Percentiles rank a stretch among this genome's conserved stretches.
phyloP scores from a whole-genome alignment of 1,140 invertebrate genomes.

The Chymomyza costata region DNA sequence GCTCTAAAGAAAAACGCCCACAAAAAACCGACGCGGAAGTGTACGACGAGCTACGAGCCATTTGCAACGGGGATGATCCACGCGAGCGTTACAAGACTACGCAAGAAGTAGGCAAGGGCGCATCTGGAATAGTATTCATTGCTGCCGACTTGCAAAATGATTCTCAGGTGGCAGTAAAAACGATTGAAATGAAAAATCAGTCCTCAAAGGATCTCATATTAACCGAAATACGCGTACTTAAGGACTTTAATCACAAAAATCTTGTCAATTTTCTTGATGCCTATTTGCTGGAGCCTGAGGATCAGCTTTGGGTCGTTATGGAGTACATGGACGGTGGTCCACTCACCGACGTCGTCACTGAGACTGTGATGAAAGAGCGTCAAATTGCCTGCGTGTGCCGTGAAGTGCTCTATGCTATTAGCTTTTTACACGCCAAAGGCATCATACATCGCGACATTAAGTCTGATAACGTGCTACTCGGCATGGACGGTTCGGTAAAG shows the following conservation, averaged over 20 bases:
- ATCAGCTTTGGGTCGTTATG: constrained; percentile 97
- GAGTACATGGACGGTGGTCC: constrained; percentile 96
- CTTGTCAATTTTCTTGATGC: constrained; percentile 97
- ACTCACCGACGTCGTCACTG: constrained; percentile 97
- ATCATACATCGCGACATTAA: constrained; percentile 96
- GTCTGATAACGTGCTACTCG: constrained; percentile 96
- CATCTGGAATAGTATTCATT: constrained; percentile 94
- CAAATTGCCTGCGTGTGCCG: constrained; percentile 97
- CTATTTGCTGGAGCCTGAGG: constrained; percentile 86
- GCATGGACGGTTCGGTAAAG: constrained; percentile 97
- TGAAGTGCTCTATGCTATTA: constrained; percentile 94
- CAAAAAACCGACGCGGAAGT: constrained; percentile 88
- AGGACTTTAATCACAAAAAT: constrained; percentile 96
- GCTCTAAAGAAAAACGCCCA: constrained; percentile 78
- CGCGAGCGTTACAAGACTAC: constrained; percentile 86
- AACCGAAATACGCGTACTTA: constrained; percentile 95
- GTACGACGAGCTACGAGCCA: constrained; percentile 86
- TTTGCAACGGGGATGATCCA: constrained; percentile 86
- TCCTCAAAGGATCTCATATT: constrained; percentile 96
- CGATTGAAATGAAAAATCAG: constrained; percentile 95
- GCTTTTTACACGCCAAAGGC: constrained; percentile 93
- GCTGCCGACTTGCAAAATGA: constrained; percentile 87
- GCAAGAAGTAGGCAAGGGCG: constrained; percentile 92
- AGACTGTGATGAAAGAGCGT: constrained; percentile 97
- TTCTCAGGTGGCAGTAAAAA: constrained; percentile 93